Conservation (phyloP, 2,113 vertebrate species). For the Epinephelus cyanopodus region DNA sequence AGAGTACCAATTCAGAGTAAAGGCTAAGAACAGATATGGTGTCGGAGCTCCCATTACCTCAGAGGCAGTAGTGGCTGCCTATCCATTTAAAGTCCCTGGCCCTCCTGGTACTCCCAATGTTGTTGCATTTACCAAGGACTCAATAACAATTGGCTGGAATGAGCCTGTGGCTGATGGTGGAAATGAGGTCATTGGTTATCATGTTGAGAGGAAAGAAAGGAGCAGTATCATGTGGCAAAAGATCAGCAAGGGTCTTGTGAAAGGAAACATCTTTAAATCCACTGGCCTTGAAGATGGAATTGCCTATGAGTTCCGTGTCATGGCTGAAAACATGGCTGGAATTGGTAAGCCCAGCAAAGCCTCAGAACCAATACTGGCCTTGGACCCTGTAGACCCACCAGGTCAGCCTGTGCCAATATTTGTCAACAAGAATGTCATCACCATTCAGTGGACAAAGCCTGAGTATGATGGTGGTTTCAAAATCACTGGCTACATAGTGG, state of each 20-base stretch:
- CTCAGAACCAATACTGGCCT: constrained; percentile 92
- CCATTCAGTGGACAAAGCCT: constrained; percentile 95
- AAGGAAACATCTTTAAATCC: constrained; percentile 95
- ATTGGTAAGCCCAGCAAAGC: constrained; percentile 97
- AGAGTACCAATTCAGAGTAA: constrained; percentile 97
- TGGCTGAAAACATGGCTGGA: constrained; percentile 96
- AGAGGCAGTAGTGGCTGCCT: constrained; percentile 90
- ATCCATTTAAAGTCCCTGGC: constrained; percentile 96
- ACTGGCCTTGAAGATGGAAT: constrained; percentile 92
- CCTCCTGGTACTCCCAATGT: constrained; percentile 96
- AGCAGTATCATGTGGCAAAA: constrained; percentile 95
- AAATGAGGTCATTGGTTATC: constrained; percentile 96
- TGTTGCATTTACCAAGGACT: constrained; percentile 93
- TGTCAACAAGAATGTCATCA: constrained; percentile 93
- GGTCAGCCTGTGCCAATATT: constrained; percentile 92
- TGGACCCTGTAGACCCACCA: constrained; percentile 97
- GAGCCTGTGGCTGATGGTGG: constrained; percentile 96
- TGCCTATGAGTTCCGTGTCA: constrained; percentile 97
- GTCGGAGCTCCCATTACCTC: constrained; percentile 92
- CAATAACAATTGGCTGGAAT: constrained; percentile 97
- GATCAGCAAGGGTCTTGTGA: constrained; percentile 91
- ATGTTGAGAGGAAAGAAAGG: constrained; percentile 97
- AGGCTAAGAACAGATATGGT: constrained; percentile 97
- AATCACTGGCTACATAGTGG: constrained; percentile 96
- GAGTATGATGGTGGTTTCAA: constrained; percentile 98